Percentiles rank a stretch among this genome's conserved stretches.
Conservation (phyloP, 2,888 invertebrate genomes). For the Autographa pulchrina region DNA sequence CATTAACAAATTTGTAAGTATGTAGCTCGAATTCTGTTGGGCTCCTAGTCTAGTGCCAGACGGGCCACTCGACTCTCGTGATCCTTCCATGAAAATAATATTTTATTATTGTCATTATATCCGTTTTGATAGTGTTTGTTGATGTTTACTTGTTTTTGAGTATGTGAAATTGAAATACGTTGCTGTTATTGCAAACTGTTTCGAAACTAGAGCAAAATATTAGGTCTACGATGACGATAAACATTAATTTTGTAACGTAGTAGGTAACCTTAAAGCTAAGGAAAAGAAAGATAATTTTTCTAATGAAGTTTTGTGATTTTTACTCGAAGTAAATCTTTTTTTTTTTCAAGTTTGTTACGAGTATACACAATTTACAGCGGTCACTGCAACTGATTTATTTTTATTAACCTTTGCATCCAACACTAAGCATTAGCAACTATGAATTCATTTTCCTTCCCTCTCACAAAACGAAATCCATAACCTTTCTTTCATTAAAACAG, state of each 20-base stretch:
- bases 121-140: constrained; percentile 65
- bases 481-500: neutral
- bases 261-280: no score
- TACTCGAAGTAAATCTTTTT: neutral
- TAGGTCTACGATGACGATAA: neutral
- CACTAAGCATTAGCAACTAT: neutral
- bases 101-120: constrained; percentile 80
- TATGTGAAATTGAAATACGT: constrained; percentile 38
- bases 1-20: constrained; percentile 66
- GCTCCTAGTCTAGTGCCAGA: constrained; percentile 73
- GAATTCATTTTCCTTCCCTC: neutral
- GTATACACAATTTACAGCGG: neutral
- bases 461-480: neutral
- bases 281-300: no score
- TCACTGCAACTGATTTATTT: neutral
- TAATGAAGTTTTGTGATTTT: neutral
- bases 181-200: neutral
- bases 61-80: constrained; percentile 75
- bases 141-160: constrained; percentile 68
- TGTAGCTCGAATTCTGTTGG: constrained; percentile 80
- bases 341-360: neutral
- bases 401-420: constrained; percentile 1
- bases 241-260: no score
- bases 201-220: neutral
- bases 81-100: constrained; percentile 85